Percentiles rank a stretch among this genome's conserved stretches.
These are phyloP conservation scores for Anneissia japonica DNA, from an alignment of 35 echinoderm and acorn worm genomes.

Conservation along the genomic window DNA sequence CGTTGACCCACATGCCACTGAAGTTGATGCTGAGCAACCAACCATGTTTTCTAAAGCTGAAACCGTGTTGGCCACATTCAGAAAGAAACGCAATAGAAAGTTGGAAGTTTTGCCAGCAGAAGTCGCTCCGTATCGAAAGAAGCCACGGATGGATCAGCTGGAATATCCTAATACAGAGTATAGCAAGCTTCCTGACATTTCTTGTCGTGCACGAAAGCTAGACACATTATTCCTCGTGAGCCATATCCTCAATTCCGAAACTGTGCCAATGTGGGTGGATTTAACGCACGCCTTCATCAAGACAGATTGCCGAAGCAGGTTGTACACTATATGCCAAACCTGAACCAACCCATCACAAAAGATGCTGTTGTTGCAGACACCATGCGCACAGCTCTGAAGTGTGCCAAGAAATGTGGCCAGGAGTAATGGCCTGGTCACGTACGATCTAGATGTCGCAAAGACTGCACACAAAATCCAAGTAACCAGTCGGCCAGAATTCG, in stretches of 20 bases:
- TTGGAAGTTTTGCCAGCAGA: not conserved
- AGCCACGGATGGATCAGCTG: not conserved
- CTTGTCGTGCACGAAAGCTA: not conserved
- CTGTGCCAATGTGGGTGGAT: slow-evolving; percentile 32
- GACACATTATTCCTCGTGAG: not conserved
- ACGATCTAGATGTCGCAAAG: slow-evolving; percentile 32
- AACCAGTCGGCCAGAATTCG: slow-evolving; percentile 7
- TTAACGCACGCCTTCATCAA: not conserved
- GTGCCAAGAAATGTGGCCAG: slow-evolving; percentile 28
- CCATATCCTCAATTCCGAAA: not conserved
- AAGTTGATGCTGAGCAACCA: too few relatives aligned
- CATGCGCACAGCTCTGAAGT: not conserved
- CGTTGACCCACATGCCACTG: too few relatives aligned
- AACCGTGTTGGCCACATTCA: too few relatives aligned
- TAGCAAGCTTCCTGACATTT: not conserved
- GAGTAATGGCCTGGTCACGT: not conserved
- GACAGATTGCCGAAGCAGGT: slow-evolving; percentile 14
- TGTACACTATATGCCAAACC: slow-evolving; percentile 18
- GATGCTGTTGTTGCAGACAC: slow-evolving; percentile 19
- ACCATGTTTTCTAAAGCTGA: too few relatives aligned
- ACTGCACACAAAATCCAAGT: slow-evolving; percentile 28
- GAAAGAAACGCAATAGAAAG: not conserved
- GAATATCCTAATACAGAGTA: not conserved
- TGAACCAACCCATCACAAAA: not conserved
- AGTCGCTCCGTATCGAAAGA: not conserved